Evolutionary conservation across 2,113 vertebrate genomes (phyloP), one percentile per base, ranked within the genome.

Genomic region (Psittacula cyanocephala): DNA sequence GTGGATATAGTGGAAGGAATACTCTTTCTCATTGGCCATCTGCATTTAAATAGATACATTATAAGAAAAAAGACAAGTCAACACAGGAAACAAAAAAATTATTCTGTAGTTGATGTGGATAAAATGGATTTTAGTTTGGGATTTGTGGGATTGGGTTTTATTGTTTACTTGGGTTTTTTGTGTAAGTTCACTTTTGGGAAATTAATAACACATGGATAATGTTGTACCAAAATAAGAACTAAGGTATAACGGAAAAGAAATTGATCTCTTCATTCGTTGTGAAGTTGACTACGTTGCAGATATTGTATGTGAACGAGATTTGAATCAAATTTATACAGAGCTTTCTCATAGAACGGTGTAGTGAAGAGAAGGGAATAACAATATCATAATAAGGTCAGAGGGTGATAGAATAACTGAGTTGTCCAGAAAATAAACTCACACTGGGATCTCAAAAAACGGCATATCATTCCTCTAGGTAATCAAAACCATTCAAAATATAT

Each of bases 21-120:
- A 9, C 18, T 94, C 83, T 89, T 89, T 81, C 27, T 96, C 35
- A 46, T 69, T 62, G 41, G 19, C 70, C 86, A 96, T 91, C 87
- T 95, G 91, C 81, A 96, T 97, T 93, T 96, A 96, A 92, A 95
- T 89, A 13, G 71, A 60, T 88, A 23, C 24, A 89, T 76, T 89
- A 67, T 29, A 29, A 78, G 70, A 71, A 89, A 94, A 63, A 93
- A 80, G 10, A 89, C 18, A 55, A 70, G 39, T 11, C 2, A 6
- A 29, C 9, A 11, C 6, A 6, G 33, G 39, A 86, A 92, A 46
- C 29, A 68, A 82, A 49, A 50, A 33, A 29, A 39, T 55, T 59
- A 39, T 50, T 31, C 37, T 39, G 2, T 16, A 44, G 20, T 47
- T 46, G 63, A 22, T 91, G 16, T 63, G 55, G 24, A 31, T 67